Percentiles rank a stretch among this genome's conserved stretches.
Conservation (phyloP, 2,113 vertebrate genomes). For the Poeciliopsis retropinna region DNA sequence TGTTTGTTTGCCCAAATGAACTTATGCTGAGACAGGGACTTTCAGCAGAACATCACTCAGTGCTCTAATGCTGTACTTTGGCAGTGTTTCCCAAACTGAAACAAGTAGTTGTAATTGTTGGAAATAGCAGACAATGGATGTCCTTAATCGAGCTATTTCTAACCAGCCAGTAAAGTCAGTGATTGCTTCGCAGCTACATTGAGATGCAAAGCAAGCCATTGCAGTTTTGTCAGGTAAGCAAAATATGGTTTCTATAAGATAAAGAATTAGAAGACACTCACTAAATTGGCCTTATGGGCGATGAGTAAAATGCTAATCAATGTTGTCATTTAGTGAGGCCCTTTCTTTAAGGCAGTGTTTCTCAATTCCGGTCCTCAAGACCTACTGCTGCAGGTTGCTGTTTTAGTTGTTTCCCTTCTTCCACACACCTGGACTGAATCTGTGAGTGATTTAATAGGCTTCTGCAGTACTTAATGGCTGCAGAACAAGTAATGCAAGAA, state of each 20-base stretch:
- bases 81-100: not conserved
- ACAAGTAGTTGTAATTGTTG: constrained; percentile 9
- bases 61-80: constrained; percentile 8
- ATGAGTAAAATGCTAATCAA: not conserved
- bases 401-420: no score
- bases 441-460: no score
- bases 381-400: no score
- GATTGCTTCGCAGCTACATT: not conserved
- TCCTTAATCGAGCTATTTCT: not conserved
- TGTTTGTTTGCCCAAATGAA: not conserved
- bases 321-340: not conserved
- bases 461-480: no score
- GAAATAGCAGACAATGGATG: constrained; percentile 1
- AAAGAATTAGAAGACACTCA: constrained; percentile 1
- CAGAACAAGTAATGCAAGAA: no score
- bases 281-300: constrained; percentile 18
- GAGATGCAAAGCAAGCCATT: not conserved
- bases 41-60: not conserved
- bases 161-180: not conserved
- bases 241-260: not conserved
- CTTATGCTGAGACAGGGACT: constrained; percentile 2
- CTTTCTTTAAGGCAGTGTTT: constrained; percentile 4
- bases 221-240: not conserved
- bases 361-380: no score
- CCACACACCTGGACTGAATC: no score